phyloP scores from a whole-genome alignment of 2,888 invertebrate genomes.

The Glyphotaelius pellucidus region DNA sequence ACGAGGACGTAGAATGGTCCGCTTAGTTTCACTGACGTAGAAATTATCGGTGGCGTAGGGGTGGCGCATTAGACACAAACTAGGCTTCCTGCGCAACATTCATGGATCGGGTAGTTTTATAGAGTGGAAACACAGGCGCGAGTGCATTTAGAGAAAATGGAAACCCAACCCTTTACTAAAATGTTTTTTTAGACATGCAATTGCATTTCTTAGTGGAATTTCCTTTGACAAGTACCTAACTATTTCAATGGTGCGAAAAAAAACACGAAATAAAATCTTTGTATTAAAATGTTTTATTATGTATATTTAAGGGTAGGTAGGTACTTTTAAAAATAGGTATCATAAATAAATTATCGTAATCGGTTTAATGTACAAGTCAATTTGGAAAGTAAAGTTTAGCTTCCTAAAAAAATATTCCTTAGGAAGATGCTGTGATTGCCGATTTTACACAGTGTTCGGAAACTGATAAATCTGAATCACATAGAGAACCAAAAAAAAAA shows the following conservation, averaged over 20 bases:
- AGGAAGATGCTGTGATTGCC: too few relatives aligned
- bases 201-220: too few relatives aligned
- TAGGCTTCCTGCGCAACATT: not conserved
- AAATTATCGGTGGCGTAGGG: not conserved
- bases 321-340: too few relatives aligned
- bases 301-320: too few relatives aligned
- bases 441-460: too few relatives aligned
- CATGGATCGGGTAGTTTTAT: not conserved
- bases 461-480: too few relatives aligned
- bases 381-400: too few relatives aligned
- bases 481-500: too few relatives aligned
- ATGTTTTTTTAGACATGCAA: not conserved
- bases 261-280: not conserved
- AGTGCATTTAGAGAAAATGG: not conserved
- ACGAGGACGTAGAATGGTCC: not conserved
- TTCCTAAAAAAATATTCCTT: too few relatives aligned
- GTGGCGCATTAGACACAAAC: not conserved
- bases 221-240: not conserved
- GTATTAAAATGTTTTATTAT: too few relatives aligned
- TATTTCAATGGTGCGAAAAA: not conserved
- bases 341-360: too few relatives aligned
- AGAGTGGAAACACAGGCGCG: constrained; percentile 2
- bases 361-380: too few relatives aligned
- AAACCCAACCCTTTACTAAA: not conserved
- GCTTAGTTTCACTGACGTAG: constrained; percentile 34